Evolutionary conservation across 2,113 vertebrate species (phyloP).

Genomic region (Lasiurus cinereus): DNA sequence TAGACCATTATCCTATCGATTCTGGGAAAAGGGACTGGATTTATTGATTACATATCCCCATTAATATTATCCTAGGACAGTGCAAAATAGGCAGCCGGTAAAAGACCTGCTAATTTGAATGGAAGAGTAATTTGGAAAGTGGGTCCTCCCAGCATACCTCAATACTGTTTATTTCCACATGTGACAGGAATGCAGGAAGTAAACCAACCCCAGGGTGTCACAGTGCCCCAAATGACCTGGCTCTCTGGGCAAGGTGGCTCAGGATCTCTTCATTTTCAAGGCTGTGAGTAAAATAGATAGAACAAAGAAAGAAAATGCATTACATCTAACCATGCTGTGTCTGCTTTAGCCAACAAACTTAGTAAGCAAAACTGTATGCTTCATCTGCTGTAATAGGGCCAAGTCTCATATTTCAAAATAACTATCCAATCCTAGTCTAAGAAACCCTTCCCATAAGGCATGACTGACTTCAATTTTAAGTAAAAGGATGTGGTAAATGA

Average conservation of each 20-base stretch:
- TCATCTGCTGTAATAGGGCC: background rate
- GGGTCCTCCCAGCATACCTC: background rate
- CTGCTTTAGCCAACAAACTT: background rate
- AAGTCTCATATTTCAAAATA: conserved; percentile 43
- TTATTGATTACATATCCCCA: background rate
- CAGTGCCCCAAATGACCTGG: background rate
- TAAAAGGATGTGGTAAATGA: background rate
- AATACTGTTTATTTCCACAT: conserved; percentile 21
- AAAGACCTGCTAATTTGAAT: background rate
- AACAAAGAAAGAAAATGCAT: background rate
- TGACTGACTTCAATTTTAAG: conserved; percentile 14
- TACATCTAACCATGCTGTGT: background rate
- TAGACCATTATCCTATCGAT: background rate
- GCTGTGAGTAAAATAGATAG: background rate
- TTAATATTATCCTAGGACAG: background rate
- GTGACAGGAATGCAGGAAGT: background rate
- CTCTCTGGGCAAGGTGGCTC: background rate
- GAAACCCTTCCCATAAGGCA: background rate
- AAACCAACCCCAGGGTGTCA: background rate
- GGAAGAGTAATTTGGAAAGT: background rate
- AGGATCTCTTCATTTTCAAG: conserved; percentile 28
- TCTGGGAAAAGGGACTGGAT: background rate
- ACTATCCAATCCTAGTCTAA: background rate
- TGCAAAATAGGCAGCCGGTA: background rate
- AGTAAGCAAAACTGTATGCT: conserved; percentile 16